phyloP scores from a whole-genome alignment of 2,113 vertebrate genomes.

The Donacobius atricapilla region DNA sequence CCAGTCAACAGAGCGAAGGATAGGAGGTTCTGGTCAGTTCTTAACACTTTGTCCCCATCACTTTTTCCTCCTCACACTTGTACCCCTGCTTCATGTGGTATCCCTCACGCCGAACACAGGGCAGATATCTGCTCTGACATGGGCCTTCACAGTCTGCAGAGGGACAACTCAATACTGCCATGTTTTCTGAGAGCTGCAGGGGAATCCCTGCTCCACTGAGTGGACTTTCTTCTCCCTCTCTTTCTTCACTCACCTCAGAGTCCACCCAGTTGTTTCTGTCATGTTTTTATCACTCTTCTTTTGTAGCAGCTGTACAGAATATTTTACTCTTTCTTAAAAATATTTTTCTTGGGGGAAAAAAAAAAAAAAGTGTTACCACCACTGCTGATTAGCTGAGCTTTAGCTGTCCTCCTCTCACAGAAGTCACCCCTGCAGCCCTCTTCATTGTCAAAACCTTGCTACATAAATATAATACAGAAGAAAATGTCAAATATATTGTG shows the following conservation, averaged over 20 bases:
- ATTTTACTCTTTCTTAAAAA: background rate
- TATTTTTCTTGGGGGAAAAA: background rate
- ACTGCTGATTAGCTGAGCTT: background rate
- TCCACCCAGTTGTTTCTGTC: background rate
- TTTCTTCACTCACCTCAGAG: background rate
- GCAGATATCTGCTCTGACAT: fast-evolving
- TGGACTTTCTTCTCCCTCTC: background rate
- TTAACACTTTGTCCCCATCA: background rate
- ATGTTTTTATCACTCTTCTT: background rate
- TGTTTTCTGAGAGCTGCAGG: background rate
- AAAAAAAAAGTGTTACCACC: background rate
- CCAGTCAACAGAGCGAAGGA: fast-evolving
- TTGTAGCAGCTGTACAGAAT: background rate
- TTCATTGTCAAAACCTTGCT: background rate
- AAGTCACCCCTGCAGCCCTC: background rate
- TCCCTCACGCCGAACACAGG: background rate
- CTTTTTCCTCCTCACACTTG: no score
- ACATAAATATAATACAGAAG: background rate
- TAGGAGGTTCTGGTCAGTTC: background rate
- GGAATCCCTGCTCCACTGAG: background rate
- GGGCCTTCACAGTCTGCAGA: background rate
- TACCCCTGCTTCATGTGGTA: background rate
- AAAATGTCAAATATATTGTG: background rate
- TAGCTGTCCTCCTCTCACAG: background rate
- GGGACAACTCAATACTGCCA: background rate